A percentile compares a stretch with the other conserved stretches of the same genome.
These are phyloP conservation scores for Odontamblyopus rebecca DNA, from an alignment of 2,797 vertebrate species.

Conservation along the genomic window DNA sequence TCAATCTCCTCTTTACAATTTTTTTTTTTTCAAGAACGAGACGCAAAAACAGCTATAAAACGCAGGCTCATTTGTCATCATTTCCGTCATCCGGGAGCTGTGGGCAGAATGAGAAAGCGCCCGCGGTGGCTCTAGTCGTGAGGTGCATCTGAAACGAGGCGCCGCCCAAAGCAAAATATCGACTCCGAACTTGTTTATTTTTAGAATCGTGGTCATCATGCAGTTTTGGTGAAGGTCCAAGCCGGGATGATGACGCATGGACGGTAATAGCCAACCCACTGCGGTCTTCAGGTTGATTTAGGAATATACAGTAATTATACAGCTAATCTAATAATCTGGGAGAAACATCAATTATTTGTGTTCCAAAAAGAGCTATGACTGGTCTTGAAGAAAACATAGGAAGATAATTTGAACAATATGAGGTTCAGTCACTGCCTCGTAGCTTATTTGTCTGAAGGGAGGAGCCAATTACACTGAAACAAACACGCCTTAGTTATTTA, in stretches of 20 bases:
- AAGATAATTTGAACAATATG: background rate
- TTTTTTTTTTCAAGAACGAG: constrained; percentile 42
- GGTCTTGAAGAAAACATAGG: background rate
- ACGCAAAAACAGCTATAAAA: constrained; percentile 58
- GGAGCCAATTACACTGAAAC: too few species aligned
- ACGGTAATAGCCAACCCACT: background rate
- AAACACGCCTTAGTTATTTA: too few species aligned
- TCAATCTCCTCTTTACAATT: constrained; percentile 44
- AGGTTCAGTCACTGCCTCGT: too few species aligned
- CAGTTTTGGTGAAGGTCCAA: background rate
- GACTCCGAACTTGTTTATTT: background rate
- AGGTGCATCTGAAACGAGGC: constrained; percentile 55
- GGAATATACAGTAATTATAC: background rate
- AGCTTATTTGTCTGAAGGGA: too few species aligned
- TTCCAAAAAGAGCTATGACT: background rate
- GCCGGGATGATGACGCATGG: background rate
- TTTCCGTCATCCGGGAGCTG: constrained; percentile 67
- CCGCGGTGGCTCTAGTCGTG: constrained; percentile 40
- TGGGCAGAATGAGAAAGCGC: constrained; percentile 69
- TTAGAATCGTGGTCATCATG: background rate
- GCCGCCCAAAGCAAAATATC: constrained; percentile 30
- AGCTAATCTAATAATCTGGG: background rate
- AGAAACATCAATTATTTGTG: background rate
- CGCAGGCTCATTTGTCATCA: constrained; percentile 67
- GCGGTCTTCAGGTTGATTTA: background rate